These are phyloP conservation scores for Myopa tessellatipennis DNA, from an alignment of 2,888 invertebrate species.

Conservation along the genomic window DNA sequence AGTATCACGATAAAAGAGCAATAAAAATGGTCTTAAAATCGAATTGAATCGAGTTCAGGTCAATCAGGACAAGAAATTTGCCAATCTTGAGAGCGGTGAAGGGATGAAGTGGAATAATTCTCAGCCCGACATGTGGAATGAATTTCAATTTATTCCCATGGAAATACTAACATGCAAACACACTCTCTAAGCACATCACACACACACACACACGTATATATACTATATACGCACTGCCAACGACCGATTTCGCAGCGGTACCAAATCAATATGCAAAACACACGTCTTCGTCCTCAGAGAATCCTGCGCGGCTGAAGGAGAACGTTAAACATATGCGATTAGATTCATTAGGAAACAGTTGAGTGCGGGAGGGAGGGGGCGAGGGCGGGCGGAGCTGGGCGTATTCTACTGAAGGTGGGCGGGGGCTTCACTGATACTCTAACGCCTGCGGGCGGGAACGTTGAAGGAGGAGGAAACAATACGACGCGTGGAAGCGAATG, in stretches of 20 bases:
- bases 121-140: not conserved
- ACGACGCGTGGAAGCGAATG: not conserved
- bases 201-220: not conserved
- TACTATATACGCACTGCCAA: not conserved
- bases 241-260: not conserved
- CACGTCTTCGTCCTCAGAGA: not conserved
- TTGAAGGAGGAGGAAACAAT: not conserved
- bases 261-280: not conserved
- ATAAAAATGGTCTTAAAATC: too few relatives aligned
- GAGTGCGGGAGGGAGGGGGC: not conserved
- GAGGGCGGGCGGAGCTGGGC: not conserved
- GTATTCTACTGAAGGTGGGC: too few relatives aligned
- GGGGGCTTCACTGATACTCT: too few relatives aligned
- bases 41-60: too few relatives aligned
- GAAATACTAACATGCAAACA: not conserved
- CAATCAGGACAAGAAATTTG: too few relatives aligned
- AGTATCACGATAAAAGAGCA: too few relatives aligned
- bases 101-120: not conserved
- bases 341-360: not conserved
- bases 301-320: not conserved
- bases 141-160: not conserved
- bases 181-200: not conserved
- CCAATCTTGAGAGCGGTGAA: too few relatives aligned
- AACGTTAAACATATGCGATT: not conserved
- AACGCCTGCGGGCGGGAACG: not conserved